Conservation (phyloP, 2,888 invertebrate species). For the Temnothorax ravouxi region DNA sequence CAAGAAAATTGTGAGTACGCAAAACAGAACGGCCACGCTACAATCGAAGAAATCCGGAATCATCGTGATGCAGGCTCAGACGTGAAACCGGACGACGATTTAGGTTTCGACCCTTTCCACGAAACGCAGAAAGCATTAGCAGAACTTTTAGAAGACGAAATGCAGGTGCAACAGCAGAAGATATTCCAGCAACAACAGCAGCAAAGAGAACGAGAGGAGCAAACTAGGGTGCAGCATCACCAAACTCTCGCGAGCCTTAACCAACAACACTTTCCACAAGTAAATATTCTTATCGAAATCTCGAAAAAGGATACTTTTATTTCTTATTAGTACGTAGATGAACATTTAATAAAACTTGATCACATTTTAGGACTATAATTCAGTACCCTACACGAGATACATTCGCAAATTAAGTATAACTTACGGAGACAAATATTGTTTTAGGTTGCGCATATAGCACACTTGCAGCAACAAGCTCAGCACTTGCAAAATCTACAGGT, state of each 20-base stretch:
- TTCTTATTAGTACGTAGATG: neutral
- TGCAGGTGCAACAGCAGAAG: constrained; percentile 87
- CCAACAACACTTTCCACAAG: constrained; percentile 84
- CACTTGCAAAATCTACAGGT: constrained; percentile 84
- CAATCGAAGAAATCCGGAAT: constrained; percentile 78
- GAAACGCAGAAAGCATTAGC: constrained; percentile 98
- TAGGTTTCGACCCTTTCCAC: constrained; percentile 98
- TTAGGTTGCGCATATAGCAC: constrained; percentile 83
- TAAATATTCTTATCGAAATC: constrained; percentile 47
- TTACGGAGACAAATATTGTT: constrained; percentile 36
- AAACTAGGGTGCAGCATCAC: constrained; percentile 85
- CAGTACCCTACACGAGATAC: neutral
- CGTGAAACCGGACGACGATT: constrained; percentile 86
- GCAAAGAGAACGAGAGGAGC: constrained; percentile 85
- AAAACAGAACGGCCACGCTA: constrained; percentile 84
- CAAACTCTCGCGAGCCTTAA: constrained; percentile 79
- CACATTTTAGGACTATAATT: neutral
- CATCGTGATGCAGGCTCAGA: constrained; percentile 74
- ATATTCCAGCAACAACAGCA: constrained; percentile 82
- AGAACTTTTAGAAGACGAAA: constrained; percentile 97
- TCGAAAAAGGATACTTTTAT: neutral
- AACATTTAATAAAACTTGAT: neutral
- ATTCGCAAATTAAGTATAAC: neutral
- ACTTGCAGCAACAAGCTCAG: constrained; percentile 84
- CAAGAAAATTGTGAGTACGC: constrained; percentile 86